phyloP scores from a whole-genome alignment of 2,113 vertebrate species.

The Clinocottus analis region DNA sequence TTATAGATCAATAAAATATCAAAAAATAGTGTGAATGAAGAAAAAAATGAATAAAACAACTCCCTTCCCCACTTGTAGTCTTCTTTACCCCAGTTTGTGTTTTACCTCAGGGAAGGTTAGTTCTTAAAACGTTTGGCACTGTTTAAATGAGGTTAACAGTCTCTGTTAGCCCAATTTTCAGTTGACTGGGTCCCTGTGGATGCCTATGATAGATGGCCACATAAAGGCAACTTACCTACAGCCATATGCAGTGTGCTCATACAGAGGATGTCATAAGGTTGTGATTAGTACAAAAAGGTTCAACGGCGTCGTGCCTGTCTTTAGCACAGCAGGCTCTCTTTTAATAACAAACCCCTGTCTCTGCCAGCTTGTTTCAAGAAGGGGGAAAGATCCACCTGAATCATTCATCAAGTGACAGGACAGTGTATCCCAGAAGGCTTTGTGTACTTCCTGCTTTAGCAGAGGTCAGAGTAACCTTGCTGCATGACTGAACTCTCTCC shows the following conservation, averaged over 20 bases:
- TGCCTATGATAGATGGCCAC: constrained; percentile 59
- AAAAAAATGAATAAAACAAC: too few species aligned
- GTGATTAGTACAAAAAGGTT: constrained; percentile 32
- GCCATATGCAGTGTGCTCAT: constrained; percentile 21
- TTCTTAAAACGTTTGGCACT: constrained; percentile 62
- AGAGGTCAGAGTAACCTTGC: constrained; percentile 71
- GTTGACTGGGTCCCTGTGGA: constrained; percentile 61
- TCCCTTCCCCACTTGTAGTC: constrained; percentile 35
- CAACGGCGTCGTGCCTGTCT: constrained; percentile 14
- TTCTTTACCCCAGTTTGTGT: constrained; percentile 69
- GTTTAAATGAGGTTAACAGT: constrained; percentile 77
- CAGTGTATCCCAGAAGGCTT: constrained; percentile 54
- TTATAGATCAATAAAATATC: too few species aligned
- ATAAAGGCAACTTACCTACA: constrained; percentile 43
- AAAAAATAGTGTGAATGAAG: too few species aligned
- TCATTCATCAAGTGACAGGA: constrained; percentile 57
- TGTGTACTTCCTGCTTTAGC: constrained; percentile 47
- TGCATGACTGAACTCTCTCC: constrained; percentile 51
- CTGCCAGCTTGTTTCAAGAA: constrained; percentile 22
- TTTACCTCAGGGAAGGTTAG: constrained; percentile 73
- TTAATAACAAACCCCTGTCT: constrained; percentile 31
- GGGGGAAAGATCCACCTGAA: constrained; percentile 23
- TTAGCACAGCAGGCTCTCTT: background rate
- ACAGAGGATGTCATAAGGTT: constrained; percentile 13
- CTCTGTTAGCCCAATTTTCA: constrained; percentile 67